Evolutionary conservation across 2,888 invertebrate genomes (phyloP).

Genomic region (Empis livida): DNA sequence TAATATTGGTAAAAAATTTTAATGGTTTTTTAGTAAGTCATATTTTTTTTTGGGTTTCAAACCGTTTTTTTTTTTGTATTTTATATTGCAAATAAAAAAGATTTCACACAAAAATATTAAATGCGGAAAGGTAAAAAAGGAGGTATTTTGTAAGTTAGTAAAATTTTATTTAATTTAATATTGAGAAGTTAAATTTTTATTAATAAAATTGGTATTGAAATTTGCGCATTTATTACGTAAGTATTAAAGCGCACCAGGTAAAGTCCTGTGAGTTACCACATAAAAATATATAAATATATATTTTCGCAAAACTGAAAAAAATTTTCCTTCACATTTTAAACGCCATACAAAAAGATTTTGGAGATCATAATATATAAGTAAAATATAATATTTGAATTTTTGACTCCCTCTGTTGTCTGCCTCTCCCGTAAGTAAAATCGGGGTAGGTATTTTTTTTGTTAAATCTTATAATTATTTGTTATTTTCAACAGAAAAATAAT

Average conservation of each 20-base stretch:
- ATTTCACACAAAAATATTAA: no score
- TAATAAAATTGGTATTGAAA: background rate
- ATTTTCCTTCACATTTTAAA: conserved; percentile 1
- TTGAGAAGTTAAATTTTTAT: background rate
- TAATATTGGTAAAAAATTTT: no score
- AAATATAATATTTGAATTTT: background rate
- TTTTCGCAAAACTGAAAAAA: background rate
- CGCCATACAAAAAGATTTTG: background rate
- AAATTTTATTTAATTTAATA: no score
- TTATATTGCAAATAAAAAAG: no score
- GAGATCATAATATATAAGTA: background rate
- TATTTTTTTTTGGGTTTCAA: no score
- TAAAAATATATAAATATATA: no score
- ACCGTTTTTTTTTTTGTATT: no score
- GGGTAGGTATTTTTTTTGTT: conserved; percentile 20
- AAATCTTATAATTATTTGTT: background rate
- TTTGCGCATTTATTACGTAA: conserved; percentile 38
- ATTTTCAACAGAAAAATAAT: background rate
- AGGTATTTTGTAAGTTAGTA: background rate
- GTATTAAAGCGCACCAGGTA: conserved; percentile 46
- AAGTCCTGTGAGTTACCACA: conserved; percentile 13
- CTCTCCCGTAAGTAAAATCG: conserved; percentile 18
- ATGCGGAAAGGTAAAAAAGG: background rate
- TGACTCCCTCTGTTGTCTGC: conserved; percentile 2
- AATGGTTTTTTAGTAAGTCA: no score